Percentiles rank a stretch among this genome's conserved stretches.
These are phyloP conservation scores for Psix sp. DNA, from an alignment of 1,140 invertebrate genomes.

Conservation along the genomic window DNA sequence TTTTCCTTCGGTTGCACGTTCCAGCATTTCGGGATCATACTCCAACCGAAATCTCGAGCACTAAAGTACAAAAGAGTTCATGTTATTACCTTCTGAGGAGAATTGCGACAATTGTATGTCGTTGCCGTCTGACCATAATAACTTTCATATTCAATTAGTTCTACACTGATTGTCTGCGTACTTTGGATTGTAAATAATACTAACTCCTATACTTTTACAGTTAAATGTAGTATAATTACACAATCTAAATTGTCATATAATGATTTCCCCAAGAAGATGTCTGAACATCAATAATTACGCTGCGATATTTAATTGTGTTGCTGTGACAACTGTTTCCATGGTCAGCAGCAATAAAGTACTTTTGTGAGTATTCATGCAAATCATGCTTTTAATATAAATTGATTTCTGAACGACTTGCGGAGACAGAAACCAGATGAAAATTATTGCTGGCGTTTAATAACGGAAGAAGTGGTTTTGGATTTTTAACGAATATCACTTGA, in stretches of 20 bases:
- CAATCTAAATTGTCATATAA: conserved; percentile 27
- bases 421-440: background rate
- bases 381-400: too few species aligned
- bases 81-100: too few species aligned
- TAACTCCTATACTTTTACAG: conserved; percentile 20
- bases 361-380: too few species aligned
- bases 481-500: too few species aligned
- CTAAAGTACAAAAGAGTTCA: background rate
- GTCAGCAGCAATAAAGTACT: too few species aligned
- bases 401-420: too few species aligned
- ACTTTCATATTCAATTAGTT: conserved; percentile 26
- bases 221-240: conserved; percentile 32
- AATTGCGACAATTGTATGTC: conserved; percentile 3
- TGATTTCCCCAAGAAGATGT: conserved; percentile 7
- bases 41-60: background rate
- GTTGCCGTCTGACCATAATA: conserved; percentile 12
- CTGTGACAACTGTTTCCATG: too few species aligned
- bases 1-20: too few species aligned
- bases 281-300: conserved; percentile 17
- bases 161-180: conserved; percentile 35
- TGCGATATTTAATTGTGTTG: conserved; percentile 13
- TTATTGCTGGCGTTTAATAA: too few species aligned
- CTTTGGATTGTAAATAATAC: conserved; percentile 36
- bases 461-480: too few species aligned
- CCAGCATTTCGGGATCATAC: too few species aligned